Evolutionary conservation across 64 coral and sea anemone species (phyloP).

Genomic region (Stichodactyla helianthus): DNA sequence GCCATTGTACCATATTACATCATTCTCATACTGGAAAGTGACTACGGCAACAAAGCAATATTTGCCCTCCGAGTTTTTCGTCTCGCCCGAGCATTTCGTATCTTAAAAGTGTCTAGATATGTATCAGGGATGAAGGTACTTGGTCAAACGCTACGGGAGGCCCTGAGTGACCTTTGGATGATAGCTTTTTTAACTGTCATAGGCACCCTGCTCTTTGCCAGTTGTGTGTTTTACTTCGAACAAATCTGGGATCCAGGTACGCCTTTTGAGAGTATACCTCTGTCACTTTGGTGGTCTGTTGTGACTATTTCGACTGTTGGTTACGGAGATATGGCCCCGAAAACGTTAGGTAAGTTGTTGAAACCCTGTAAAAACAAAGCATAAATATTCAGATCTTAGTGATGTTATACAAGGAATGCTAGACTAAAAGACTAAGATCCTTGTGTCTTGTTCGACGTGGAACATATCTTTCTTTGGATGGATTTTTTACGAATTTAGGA

Average conservation of each 20-base stretch:
- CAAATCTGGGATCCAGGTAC: constrained; percentile 36
- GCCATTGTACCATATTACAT: constrained; percentile 45
- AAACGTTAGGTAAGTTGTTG: constrained; percentile 31
- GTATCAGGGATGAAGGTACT: constrained; percentile 49
- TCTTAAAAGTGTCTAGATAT: constrained; percentile 49
- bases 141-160: constrained; percentile 25
- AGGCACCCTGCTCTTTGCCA: constrained; percentile 47
- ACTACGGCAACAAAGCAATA: not conserved
- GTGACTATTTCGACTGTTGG: constrained; percentile 49
- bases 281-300: constrained; percentile 45
- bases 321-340: constrained; percentile 46
- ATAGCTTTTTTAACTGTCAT: constrained; percentile 40
- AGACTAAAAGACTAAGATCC: not conserved
- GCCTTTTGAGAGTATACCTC: constrained; percentile 34
- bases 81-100: constrained; percentile 27
- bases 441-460: not conserved
- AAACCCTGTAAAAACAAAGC: not conserved
- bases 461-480: not conserved
- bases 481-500: not conserved
- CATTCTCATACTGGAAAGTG: not conserved
- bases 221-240: constrained; percentile 41
- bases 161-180: constrained; percentile 48
- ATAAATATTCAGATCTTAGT: not conserved
- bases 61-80: constrained; percentile 34
- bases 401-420: not conserved